phyloP scores from a whole-genome alignment of 2,113 vertebrate genomes.

The Hippoglossus stenolepis region DNA sequence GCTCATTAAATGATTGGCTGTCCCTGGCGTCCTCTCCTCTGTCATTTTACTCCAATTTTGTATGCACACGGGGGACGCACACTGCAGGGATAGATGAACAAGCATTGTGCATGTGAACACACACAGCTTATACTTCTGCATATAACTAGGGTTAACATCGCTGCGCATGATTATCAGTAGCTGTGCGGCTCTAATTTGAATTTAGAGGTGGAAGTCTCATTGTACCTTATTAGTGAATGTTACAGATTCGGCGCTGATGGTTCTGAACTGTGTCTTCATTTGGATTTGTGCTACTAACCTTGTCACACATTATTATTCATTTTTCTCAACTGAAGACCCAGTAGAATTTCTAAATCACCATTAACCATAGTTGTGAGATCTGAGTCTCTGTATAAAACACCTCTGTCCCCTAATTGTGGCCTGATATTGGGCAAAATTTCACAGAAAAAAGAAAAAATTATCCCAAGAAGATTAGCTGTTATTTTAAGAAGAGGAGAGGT shows the following conservation, averaged over 20 bases:
- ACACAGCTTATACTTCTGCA: conserved; percentile 15
- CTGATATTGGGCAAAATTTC: background rate
- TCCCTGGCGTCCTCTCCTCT: conserved; percentile 38
- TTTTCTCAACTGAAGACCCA: conserved; percentile 8
- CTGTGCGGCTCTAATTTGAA: conserved; percentile 53
- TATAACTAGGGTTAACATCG: conserved; percentile 23
- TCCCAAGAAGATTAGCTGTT: background rate
- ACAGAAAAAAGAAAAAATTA: background rate
- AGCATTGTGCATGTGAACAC: conserved; percentile 5
- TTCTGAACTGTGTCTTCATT: conserved; percentile 40
- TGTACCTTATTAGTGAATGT: conserved; percentile 35
- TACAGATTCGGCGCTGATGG: conserved; percentile 13
- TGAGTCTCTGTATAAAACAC: conserved; percentile 15
- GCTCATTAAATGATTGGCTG: conserved; percentile 69
- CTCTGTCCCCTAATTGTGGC: background rate
- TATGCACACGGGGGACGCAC: conserved; percentile 16
- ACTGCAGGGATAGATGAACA: conserved; percentile 21
- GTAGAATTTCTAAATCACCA: conserved; percentile 25
- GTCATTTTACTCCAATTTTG: conserved; percentile 32
- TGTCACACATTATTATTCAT: conserved; percentile 9
- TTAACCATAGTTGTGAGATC: conserved; percentile 11
- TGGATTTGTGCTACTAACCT: conserved; percentile 13
- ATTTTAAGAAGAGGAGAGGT: background rate
- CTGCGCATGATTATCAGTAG: conserved; percentile 47
- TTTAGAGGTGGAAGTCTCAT: conserved; percentile 25